Evolutionary conservation across 2,888 invertebrate species (phyloP).

Genomic region (Osedax fenrisi): DNA sequence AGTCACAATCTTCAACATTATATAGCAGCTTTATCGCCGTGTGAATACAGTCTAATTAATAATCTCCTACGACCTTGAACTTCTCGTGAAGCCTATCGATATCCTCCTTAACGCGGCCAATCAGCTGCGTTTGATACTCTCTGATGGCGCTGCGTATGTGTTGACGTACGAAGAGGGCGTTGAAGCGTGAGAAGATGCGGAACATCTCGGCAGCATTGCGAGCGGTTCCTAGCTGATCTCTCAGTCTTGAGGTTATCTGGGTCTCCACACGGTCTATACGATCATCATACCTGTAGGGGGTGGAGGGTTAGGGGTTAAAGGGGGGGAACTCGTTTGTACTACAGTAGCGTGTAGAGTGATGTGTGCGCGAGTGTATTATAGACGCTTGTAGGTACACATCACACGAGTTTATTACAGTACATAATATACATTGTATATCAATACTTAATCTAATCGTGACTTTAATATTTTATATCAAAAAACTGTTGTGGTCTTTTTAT

Average conservation of each 20-base stretch:
- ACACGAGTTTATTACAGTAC: too few species aligned
- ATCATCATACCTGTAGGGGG: constrained; percentile 71
- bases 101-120: constrained; percentile 95
- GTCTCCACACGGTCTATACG: constrained; percentile 95
- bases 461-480: too few species aligned
- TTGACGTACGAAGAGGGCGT: constrained; percentile 92
- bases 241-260: constrained; percentile 85
- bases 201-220: constrained; percentile 99
- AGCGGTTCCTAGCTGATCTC: constrained; percentile 93
- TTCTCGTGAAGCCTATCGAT: constrained; percentile 94
- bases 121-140: constrained; percentile 96
- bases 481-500: too few species aligned
- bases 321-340: neutral
- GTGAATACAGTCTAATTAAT: too few species aligned
- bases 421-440: too few species aligned
- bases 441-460: too few species aligned
- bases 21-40: too few species aligned
- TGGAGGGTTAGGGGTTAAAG: neutral
- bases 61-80: too few species aligned
- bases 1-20: too few species aligned
- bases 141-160: constrained; percentile 96
- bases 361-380: too few species aligned
- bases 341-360: too few species aligned
- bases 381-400: too few species aligned
- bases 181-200: constrained; percentile 86